phyloP scores from a whole-genome alignment of 2,797 vertebrate species.

The Pachyuromys duprasi region DNA sequence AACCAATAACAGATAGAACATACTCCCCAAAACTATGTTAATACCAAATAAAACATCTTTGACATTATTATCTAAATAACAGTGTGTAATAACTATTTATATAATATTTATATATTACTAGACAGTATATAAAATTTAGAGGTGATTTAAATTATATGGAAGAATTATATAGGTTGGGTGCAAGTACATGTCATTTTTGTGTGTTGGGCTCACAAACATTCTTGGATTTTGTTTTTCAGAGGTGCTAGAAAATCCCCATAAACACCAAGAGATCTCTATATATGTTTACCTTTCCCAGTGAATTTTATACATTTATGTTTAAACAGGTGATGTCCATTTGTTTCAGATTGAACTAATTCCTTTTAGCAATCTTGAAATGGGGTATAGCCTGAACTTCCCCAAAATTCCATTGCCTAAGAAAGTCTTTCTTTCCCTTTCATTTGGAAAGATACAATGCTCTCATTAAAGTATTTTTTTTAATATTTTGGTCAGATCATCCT shows the following conservation, averaged over 20 bases:
- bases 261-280: background rate
- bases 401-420: background rate
- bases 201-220: background rate
- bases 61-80: background rate
- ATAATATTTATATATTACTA: background rate
- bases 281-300: background rate
- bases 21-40: background rate
- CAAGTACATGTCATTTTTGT: background rate
- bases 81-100: background rate
- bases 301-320: background rate
- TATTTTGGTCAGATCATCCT: background rate
- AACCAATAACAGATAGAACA: background rate
- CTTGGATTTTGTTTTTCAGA: background rate
- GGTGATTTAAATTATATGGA: background rate
- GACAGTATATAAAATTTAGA: background rate
- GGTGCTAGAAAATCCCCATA: background rate
- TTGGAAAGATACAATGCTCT: background rate
- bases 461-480: background rate
- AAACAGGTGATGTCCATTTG: background rate
- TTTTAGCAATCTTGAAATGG: background rate
- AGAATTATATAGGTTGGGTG: background rate
- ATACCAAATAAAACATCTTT: background rate
- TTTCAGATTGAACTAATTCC: background rate
- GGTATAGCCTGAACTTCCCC: background rate
- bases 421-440: background rate